phyloP scores from a whole-genome alignment of 92 coral and sea anemone species.

The Palythoa caribaeorum region DNA sequence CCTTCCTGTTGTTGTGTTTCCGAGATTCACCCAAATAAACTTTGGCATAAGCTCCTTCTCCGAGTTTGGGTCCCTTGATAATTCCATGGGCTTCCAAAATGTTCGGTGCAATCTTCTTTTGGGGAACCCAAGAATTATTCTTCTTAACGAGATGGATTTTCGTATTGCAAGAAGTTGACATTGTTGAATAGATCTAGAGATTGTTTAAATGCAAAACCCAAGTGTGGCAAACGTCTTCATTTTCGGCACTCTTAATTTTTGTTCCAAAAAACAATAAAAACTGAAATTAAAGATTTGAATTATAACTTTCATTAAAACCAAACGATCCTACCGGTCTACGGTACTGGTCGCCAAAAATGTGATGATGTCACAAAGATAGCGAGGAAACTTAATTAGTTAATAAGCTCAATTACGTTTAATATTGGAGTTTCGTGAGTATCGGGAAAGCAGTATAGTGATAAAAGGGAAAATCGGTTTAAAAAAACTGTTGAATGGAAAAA shows the following conservation, averaged over 20 bases:
- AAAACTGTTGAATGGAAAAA: not conserved
- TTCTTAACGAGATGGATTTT: conserved; percentile 85
- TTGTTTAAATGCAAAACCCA: not conserved
- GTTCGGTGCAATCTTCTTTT: conserved; percentile 59
- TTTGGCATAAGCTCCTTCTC: conserved; percentile 92
- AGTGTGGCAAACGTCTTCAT: not conserved
- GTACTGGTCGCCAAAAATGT: not conserved
- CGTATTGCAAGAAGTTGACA: conserved; percentile 40
- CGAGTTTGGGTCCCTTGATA: conserved; percentile 67
- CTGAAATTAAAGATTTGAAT: not conserved
- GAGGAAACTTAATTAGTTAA: not conserved
- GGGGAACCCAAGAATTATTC: conserved; percentile 87
- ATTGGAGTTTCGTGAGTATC: not conserved
- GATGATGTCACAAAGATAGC: conserved; percentile 1
- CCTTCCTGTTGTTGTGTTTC: conserved; percentile 71
- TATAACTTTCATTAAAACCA: not conserved
- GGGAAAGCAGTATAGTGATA: not conserved
- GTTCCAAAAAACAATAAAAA: not conserved
- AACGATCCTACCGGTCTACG: not conserved
- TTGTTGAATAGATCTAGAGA: not conserved
- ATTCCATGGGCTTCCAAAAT: conserved; percentile 87
- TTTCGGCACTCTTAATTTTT: not conserved
- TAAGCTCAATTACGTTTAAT: not conserved
- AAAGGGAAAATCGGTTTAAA: no score
- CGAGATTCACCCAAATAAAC: conserved; percentile 80